A percentile compares a stretch with the other conserved stretches of the same genome.
Evolutionary conservation across 2,888 invertebrate species (phyloP).

Genomic region (Xestia sexstrigata): DNA sequence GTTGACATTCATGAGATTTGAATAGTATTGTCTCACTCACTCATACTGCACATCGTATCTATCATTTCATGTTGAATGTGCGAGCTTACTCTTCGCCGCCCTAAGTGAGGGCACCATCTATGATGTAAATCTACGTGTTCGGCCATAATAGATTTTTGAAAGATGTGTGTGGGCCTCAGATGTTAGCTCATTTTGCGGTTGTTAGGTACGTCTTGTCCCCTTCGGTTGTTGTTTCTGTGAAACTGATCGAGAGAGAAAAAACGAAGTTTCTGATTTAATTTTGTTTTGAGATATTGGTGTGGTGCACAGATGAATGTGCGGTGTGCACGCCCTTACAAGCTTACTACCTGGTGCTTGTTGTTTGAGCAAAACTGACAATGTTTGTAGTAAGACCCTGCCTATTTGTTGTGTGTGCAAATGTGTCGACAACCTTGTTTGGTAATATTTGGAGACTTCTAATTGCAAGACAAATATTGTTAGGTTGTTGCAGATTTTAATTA

Average conservation of each 20-base stretch:
- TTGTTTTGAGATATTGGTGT: constrained; percentile 55
- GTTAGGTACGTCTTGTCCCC: constrained; percentile 32
- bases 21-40: neutral
- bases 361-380: constrained; percentile 1
- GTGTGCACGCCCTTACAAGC: constrained; percentile 11
- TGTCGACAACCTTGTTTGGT: neutral
- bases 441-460: constrained; percentile 6
- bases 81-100: no score
- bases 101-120: neutral
- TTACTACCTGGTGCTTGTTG: constrained; percentile 48
- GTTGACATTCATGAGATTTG: neutral
- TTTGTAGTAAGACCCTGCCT: constrained; percentile 2
- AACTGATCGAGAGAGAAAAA: constrained; percentile 56
- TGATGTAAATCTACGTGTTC: neutral
- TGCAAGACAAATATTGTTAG: neutral
- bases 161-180: constrained; percentile 57
- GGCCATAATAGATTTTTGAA: constrained; percentile 52
- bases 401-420: no score
- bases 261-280: constrained; percentile 27
- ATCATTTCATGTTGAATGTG: neutral
- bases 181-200: constrained; percentile 55
- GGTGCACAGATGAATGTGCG: constrained; percentile 31
- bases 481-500: neutral
- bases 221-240: constrained; percentile 50
- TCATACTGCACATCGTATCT: neutral